Conservation (phyloP, 2,797 vertebrate species). For the Eulemur albifrons region DNA sequence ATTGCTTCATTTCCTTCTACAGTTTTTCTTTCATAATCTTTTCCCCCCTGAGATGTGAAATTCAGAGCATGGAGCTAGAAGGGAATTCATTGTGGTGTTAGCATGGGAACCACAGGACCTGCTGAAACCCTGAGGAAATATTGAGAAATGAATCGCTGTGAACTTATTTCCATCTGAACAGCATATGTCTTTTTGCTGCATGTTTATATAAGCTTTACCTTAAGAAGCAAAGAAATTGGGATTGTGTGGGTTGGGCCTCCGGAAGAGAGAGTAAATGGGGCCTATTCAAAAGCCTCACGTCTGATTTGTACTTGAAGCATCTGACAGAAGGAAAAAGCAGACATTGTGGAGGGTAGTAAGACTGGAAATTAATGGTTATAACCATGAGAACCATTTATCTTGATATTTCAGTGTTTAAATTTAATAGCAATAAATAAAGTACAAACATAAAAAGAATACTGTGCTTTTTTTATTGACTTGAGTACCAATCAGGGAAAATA, state of each 20-base stretch:
- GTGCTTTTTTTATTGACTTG: slow-evolving; percentile 14
- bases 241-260: background rate
- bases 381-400: slow-evolving; percentile 48
- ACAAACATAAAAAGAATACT: slow-evolving; percentile 27
- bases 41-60: slow-evolving; percentile 23
- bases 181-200: background rate
- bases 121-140: slow-evolving; percentile 4
- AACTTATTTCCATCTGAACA: slow-evolving; percentile 1
- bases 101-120: slow-evolving; percentile 28
- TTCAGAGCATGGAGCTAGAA: background rate
- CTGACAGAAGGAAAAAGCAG: background rate
- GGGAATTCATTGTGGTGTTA: background rate
- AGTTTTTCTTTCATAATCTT: slow-evolving; percentile 31
- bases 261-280: slow-evolving; percentile 3
- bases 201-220: slow-evolving; percentile 36
- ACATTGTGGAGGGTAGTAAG: background rate
- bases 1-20: background rate
- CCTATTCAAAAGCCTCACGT: background rate
- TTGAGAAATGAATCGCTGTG: slow-evolving; percentile 6
- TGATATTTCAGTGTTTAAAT: slow-evolving; percentile 61
- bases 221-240: slow-evolving; percentile 28
- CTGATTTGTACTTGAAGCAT: background rate
- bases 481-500: slow-evolving; percentile 66
- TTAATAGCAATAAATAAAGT: slow-evolving; percentile 60
- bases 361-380: slow-evolving; percentile 42